Percentiles rank a stretch among this genome's conserved stretches.
Conservation (phyloP, 1,140 invertebrate species). For the Daktulosphaira vitifoliae region DNA sequence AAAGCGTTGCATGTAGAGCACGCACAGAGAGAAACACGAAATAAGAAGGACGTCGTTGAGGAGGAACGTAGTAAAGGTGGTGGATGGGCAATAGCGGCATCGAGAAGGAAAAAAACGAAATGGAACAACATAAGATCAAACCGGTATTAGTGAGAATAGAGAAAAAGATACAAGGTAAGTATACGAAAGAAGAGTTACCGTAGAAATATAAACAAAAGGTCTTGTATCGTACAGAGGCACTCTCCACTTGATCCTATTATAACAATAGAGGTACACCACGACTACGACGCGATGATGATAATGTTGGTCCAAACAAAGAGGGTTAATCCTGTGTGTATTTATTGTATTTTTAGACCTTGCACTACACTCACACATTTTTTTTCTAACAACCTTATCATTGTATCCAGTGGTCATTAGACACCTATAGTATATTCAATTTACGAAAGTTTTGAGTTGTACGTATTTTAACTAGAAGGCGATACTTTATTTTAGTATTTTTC, state of each 20-base stretch:
- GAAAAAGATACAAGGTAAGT: neutral
- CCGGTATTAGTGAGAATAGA: slow-evolving; percentile 7
- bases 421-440: too few species aligned
- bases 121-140: slow-evolving; percentile 13
- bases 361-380: too few species aligned
- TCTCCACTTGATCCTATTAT: slow-evolving; percentile 10
- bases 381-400: too few species aligned
- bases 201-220: slow-evolving; percentile 27
- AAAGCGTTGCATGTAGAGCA: neutral
- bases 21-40: too few species aligned
- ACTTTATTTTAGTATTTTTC: too few species aligned
- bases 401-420: too few species aligned
- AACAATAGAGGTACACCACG: slow-evolving; percentile 11
- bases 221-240: slow-evolving; percentile 22
- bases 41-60: too few species aligned
- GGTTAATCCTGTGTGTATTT: slow-evolving; percentile 3
- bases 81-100: neutral
- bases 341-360: too few species aligned
- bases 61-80: neutral
- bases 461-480: too few species aligned
- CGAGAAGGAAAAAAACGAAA: neutral
- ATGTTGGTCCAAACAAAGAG: slow-evolving; percentile 16
- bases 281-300: slow-evolving; percentile 17
- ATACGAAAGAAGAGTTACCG: neutral
- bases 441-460: too few species aligned